Evolutionary conservation across 2,888 invertebrate species (phyloP), one percentile per base, ranked within the genome.

Genomic region (Nomada fabriciana): DNA sequence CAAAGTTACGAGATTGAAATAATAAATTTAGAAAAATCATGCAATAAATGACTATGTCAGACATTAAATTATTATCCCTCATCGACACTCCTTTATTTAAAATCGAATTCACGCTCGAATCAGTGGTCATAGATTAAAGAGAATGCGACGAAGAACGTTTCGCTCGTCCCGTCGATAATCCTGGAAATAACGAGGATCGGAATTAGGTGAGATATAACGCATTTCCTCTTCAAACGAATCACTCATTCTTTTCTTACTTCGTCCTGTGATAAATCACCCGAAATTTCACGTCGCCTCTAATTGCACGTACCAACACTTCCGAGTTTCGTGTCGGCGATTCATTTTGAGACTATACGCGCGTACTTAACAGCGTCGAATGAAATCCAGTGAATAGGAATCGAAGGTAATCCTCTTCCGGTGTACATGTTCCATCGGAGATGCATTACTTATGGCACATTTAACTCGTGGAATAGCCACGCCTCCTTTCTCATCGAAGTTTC

Each of bases 361-460:
- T 29, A 25, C 67, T 77, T 52, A 64, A 47, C 20, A 72, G 57
- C 43, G 43, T 43, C 64, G 63, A 74, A 60, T 78, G 76, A 87
- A 87, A 80, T 63, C 52, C 59, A n/a, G 20, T 18, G 68, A 63
- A 64, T 70, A 67, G 78, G 60, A 75, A 78, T 52, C 55, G 79
- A 42, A 69, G 85, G 80, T 86, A 80, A 86, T 86, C 72, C 59
- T 69, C 73, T 83, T 70, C 77, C 84, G 67, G 63, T 77, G 78
- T 67, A 73, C 81, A 80, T 71, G 82, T 86, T 84, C 72, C 67
- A 82, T 86, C 76, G 86, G 68, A 83, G 86, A 80, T 79, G 80
- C 88, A 81, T 89, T 89, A 89, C 84, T 89, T 67, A 83, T 82
- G 81, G 84, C 64, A 88, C 89, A 89, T 89, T 89, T 86, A 88